Evolutionary conservation across 1,140 invertebrate species (phyloP), one percentile per base, ranked within the genome.

Genomic region (Penaeus chinensis): DNA sequence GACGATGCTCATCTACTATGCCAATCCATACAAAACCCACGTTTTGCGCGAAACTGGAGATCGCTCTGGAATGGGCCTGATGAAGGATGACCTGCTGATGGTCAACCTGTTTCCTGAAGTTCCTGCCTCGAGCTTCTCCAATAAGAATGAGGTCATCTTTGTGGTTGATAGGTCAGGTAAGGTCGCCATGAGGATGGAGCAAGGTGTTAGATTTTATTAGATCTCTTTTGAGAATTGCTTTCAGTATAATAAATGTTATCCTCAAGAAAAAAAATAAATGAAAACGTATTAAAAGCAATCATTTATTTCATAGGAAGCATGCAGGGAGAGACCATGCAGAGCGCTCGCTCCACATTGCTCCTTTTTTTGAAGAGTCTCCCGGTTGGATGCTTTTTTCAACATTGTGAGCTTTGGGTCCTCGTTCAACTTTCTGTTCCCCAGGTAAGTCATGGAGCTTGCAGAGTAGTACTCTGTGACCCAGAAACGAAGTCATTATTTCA

Each of bases 71-170:
- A 88, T 81, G 18, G 87, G 82, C 11, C 60, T 88, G 37, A 88
- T 88, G 87, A 83, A 79, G 22, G 87, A 88, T 27, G 81, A 88
- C 32, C 81, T 88, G 18, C 19, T 88, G 18, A 88, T 88, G 87
- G 61, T 88, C 19, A 88, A 84, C 60, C 76, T 88, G 20, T 84
- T 84, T 47, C 87, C 87, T 2, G 87, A 88, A 27, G 61, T 88
- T 2, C 82, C 87, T n/a, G 37, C 37, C 4, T 11, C 83, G 22
- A 71, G 74, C 47, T 88, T 84, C 37, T 84, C 81, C 47, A 66
- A 90, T 65, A 91, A 90, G 74, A 91, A 90, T 13, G 91, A 92
- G 65, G 63, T 92, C 4, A 90, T 92, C 32, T 91, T 92, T 81
- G 82, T 92, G 0, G 82, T 92, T 32, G 91, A 92, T 89, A 84